Conservation (phyloP, 1,140 invertebrate species). For the Bradysia coprophila region DNA sequence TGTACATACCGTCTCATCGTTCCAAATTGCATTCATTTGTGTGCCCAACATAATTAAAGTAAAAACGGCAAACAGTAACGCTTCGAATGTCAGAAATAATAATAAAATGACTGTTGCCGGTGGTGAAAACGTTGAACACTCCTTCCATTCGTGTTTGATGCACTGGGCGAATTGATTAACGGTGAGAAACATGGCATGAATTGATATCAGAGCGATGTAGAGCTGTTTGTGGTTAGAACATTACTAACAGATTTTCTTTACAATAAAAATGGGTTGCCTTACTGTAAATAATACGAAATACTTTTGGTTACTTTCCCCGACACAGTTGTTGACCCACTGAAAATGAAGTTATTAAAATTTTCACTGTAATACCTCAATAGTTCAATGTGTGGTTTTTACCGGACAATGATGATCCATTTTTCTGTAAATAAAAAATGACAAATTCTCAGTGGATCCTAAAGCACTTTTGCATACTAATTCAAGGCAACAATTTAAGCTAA, state of each 20-base stretch:
- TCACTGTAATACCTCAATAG: not conserved
- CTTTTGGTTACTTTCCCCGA: slow-evolving; percentile 98
- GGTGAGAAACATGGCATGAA: slow-evolving; percentile 82
- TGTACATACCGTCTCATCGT: slow-evolving; percentile 82
- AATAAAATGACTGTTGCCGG: slow-evolving; percentile 90
- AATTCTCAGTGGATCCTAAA: not conserved
- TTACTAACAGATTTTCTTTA: not conserved
- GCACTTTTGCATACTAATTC: too few relatives aligned
- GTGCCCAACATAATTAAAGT: slow-evolving; percentile 95
- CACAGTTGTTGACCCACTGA: slow-evolving; percentile 94
- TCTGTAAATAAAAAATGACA: not conserved
- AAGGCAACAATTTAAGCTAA: too few relatives aligned
- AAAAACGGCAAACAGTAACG: slow-evolving; percentile 93
- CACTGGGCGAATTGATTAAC: slow-evolving; percentile 90
- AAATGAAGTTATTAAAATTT: slow-evolving; percentile 1
- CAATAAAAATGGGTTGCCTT: slow-evolving; percentile 24
- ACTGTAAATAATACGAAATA: slow-evolving; percentile 98
- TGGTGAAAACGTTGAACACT: slow-evolving; percentile 82
- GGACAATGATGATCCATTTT: slow-evolving; percentile 99
- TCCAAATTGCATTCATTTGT: slow-evolving; percentile 95
- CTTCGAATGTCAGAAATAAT: slow-evolving; percentile 92
- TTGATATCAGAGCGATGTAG: slow-evolving; percentile 91
- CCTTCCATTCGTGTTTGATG: slow-evolving; percentile 85
- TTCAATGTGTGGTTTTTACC: not conserved
- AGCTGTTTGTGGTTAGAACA: slow-evolving; percentile 67